Base-by-base conservation (phyloP, 1,140 invertebrate genomes). In the Ptiloglossa arizonensis region DNA sequence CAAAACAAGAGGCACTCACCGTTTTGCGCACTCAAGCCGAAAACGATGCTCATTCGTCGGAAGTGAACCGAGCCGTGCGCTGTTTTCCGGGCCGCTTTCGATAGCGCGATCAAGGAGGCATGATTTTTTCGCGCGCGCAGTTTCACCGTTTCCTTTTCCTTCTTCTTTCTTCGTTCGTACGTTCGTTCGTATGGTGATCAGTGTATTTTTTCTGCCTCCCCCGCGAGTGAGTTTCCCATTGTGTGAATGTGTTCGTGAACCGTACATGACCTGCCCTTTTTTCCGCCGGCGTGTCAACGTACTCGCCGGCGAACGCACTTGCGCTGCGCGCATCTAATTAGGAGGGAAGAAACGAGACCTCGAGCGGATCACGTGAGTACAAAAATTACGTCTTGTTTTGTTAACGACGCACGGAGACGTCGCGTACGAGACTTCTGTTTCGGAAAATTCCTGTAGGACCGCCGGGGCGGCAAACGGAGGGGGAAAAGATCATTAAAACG, bases 311-410 rank as follows among this genome's bases (percentile, higher is more conserved):
- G 44, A 27, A 19, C 19, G n/a, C 32, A 22, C 59, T n/a, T 2
- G 17, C 35, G 32, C 6, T n/a, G 0, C 22, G 32, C 17, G 4
- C 24, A 5, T 29, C 17, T 59, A 56, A 70, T 59, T 46, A 41
- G 50, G 46, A 57, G 38, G 19, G 54, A 27, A 48, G 15, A 41
- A 38, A 17, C n/a, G 5, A 2, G 19, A 22, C n/a, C 19, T 2
- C n/a, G 35, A 62, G 6, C 38, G 13, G 9, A 63, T 63, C 70
- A 50, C 11, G 70, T 73, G 32, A 73, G 70, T 73, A 5, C 2
- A 17, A 5, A 38, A 63, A 62, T 50, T 52, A 27, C n/a, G n/a
- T 5, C n/a, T n/a, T 2, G 13, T 27, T 3, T 5, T 2, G 9
- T 52, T 35, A 11, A 5, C 9, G 29, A 32, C 5, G 27, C 24